Evolutionary conservation across 2,888 invertebrate genomes (phyloP).

Genomic region (Agrotis segetum): DNA sequence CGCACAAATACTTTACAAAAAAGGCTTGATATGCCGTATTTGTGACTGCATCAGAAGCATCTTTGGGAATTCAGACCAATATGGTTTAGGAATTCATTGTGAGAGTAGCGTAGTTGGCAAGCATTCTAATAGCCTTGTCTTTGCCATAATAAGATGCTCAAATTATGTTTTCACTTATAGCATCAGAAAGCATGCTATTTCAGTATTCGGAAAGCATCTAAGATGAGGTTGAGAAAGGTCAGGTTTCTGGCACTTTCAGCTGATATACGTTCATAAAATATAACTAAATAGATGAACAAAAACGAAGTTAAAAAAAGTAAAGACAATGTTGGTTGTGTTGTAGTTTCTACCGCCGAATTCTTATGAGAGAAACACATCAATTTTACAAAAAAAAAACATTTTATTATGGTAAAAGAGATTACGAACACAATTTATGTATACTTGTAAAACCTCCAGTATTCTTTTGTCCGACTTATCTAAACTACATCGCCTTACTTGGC

Average conservation of each 20-base stretch:
- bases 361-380: no score
- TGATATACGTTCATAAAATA: no score
- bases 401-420: background rate
- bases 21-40: no score
- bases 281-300: no score
- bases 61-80: background rate
- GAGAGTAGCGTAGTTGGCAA: background rate
- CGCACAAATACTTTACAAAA: background rate
- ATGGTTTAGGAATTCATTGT: background rate
- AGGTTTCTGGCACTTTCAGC: no score
- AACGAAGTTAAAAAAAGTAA: no score
- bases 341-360: no score
- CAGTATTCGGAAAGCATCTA: no score
- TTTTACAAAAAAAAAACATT: no score
- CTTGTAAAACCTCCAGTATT: conserved; percentile 12
- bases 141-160: background rate
- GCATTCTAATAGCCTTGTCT: background rate
- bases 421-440: background rate
- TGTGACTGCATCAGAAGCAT: background rate
- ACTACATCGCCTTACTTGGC: conserved; percentile 50
- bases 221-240: no score
- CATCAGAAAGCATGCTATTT: background rate
- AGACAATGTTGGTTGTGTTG: no score
- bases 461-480: conserved; percentile 48
- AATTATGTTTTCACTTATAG: background rate